phyloP scores from a whole-genome alignment of 1,140 invertebrate genomes.

The Pararge aegeria region DNA sequence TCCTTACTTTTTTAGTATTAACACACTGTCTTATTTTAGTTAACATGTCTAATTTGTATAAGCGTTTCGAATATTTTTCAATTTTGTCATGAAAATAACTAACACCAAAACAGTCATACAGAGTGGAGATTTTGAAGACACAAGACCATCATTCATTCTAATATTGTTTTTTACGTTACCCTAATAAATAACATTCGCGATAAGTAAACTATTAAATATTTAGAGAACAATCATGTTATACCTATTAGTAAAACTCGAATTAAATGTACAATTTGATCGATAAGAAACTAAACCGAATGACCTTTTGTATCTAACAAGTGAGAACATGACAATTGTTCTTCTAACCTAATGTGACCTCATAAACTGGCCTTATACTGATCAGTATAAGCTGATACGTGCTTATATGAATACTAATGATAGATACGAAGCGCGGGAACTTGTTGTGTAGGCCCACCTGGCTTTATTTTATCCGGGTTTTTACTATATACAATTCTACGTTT shows the following conservation, averaged over 20 bases:
- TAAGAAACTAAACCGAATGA: neutral
- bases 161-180: too few relatives aligned
- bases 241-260: neutral
- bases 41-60: too few relatives aligned
- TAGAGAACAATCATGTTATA: neutral
- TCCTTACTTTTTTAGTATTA: too few relatives aligned
- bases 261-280: neutral
- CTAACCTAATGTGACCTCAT: conserved; percentile 24
- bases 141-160: too few relatives aligned
- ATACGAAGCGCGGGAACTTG: conserved; percentile 18
- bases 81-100: too few relatives aligned
- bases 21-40: too few relatives aligned
- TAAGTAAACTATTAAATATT: too few relatives aligned
- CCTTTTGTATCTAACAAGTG: neutral
- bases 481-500: neutral
- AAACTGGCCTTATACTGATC: conserved; percentile 17
- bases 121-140: too few relatives aligned
- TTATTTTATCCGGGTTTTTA: conserved; percentile 7
- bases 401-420: conserved; percentile 27
- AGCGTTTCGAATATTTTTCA: too few relatives aligned
- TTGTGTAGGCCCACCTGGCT: conserved; percentile 19
- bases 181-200: too few relatives aligned
- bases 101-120: too few relatives aligned
- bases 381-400: conserved; percentile 11
- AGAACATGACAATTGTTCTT: neutral